A percentile compares a stretch with the other conserved stretches of the same genome.
phyloP scores from a whole-genome alignment of 2,113 vertebrate species.

The Panthera uncia region DNA sequence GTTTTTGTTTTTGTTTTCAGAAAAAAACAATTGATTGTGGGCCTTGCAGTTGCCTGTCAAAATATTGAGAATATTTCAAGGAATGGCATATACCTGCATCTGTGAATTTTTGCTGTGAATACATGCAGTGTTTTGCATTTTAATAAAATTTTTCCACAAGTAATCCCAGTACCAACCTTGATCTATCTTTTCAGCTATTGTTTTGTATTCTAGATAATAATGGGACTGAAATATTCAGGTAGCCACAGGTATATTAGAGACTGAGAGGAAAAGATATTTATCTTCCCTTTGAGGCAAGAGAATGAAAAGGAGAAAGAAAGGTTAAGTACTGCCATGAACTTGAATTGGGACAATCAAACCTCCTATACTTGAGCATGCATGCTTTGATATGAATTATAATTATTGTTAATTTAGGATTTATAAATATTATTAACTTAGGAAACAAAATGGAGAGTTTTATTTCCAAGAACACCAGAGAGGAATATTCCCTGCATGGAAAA shows the following conservation, averaged over 20 bases:
- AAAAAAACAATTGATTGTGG: neutral
- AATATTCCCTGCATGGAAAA: neutral
- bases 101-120: neutral
- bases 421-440: neutral
- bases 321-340: neutral
- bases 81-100: neutral
- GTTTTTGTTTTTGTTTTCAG: neutral
- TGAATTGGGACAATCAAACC: neutral
- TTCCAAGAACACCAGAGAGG: neutral
- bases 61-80: neutral
- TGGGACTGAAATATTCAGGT: neutral
- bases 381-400: neutral
- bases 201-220: neutral
- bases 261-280: neutral
- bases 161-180: neutral
- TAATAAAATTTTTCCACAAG: neutral
- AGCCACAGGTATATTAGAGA: neutral
- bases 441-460: neutral
- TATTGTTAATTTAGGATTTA: neutral
- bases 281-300: neutral
- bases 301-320: neutral
- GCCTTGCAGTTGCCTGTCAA: rapidly evolving
- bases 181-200: neutral
- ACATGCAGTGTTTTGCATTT: neutral
- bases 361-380: neutral